Conservation (phyloP, 1,140 invertebrate genomes). For the Meteorus sp. region DNA sequence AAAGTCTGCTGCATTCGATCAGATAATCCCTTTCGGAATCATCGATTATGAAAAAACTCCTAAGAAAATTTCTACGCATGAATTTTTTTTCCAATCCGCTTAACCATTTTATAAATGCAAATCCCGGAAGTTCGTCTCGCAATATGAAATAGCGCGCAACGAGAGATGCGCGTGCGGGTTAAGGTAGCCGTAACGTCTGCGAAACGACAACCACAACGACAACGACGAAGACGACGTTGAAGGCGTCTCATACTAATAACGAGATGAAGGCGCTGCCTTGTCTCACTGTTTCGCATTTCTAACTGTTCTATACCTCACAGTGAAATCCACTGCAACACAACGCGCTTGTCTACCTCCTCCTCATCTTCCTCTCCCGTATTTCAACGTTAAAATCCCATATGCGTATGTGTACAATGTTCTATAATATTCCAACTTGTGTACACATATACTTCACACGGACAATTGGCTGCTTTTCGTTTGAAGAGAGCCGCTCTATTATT, state of each 20-base stretch:
- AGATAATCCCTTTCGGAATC: too few relatives aligned
- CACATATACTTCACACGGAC: background rate
- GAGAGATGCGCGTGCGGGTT: slow-evolving; percentile 17
- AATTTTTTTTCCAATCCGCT: too few relatives aligned
- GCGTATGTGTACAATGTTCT: slow-evolving; percentile 27
- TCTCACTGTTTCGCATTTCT: slow-evolving; percentile 7
- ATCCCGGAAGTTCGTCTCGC: slow-evolving; percentile 21
- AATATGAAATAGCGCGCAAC: slow-evolving; percentile 28
- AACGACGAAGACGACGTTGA: too few relatives aligned
- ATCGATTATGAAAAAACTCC: too few relatives aligned
- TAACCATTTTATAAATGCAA: slow-evolving; percentile 3
- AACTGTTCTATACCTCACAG: slow-evolving; percentile 14
- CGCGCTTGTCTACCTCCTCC: too few relatives aligned
- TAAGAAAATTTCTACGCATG: slow-evolving; percentile 2
- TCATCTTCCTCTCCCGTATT: too few relatives aligned
- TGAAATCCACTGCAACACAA: slow-evolving; percentile 16
- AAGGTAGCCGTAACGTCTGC: slow-evolving; percentile 17
- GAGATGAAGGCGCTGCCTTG: slow-evolving; percentile 25
- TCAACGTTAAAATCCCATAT: too few relatives aligned
- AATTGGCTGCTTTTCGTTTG: slow-evolving; percentile 2
- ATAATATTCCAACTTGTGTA: too few relatives aligned
- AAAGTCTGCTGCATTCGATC: too few relatives aligned
- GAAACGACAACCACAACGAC: too few relatives aligned
- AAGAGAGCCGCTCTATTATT: slow-evolving; percentile 4
- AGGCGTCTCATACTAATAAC: slow-evolving; percentile 25